Conservation (phyloP, 2,888 invertebrate genomes). For the Athalia cordata region DNA sequence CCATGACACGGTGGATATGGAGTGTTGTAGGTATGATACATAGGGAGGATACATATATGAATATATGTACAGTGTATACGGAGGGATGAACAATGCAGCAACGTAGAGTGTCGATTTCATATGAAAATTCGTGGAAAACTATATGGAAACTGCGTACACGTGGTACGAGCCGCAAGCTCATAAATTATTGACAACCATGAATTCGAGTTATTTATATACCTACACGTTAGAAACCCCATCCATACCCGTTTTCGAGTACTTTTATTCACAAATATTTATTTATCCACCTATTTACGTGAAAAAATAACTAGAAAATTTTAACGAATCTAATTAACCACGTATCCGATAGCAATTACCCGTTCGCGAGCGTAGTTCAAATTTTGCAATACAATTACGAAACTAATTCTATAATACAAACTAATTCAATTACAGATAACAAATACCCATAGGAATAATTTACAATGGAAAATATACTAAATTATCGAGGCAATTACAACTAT, state of each 20-base stretch:
- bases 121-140: slow-evolving; percentile 8
- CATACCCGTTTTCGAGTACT: background rate
- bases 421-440: too few species aligned
- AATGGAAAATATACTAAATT: too few species aligned
- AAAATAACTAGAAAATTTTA: too few species aligned
- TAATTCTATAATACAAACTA: too few species aligned
- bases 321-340: too few species aligned
- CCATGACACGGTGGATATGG: background rate
- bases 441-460: too few species aligned
- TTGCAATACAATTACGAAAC: too few species aligned
- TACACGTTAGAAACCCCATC: background rate
- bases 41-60: background rate
- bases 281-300: too few species aligned
- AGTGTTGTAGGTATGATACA: slow-evolving; percentile 10
- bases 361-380: too few species aligned
- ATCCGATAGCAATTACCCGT: too few species aligned
- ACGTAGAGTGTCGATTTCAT: slow-evolving; percentile 16
- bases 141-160: slow-evolving; percentile 9
- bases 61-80: background rate
- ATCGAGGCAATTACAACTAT: too few species aligned
- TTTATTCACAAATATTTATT: too few species aligned
- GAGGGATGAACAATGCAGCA: slow-evolving; percentile 21
- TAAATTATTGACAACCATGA: slow-evolving; percentile 32
- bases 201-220: slow-evolving; percentile 24
- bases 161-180: slow-evolving; percentile 12